Percentiles rank a stretch among this genome's conserved stretches.
phyloP scores from a whole-genome alignment of 2,888 invertebrate genomes.

The Monoplex corrugatus region DNA sequence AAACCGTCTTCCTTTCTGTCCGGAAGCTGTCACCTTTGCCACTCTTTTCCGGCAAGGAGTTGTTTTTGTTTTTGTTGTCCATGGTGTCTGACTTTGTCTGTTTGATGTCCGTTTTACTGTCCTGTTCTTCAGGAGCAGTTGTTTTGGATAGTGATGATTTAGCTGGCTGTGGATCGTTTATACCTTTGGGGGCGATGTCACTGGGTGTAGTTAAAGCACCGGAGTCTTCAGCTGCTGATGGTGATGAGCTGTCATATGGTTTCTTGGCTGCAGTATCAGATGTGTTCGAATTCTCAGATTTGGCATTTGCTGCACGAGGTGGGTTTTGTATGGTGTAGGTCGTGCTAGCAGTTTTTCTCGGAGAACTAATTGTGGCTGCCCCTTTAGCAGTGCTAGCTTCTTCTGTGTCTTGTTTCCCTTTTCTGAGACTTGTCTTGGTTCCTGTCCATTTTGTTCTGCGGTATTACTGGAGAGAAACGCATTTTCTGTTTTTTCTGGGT shows the following conservation, averaged over 20 bases:
- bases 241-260: not conserved
- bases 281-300: slow-evolving; percentile 42
- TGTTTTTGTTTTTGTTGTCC: not conserved
- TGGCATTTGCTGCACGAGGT: not conserved
- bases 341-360: too few relatives aligned
- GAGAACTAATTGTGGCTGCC: too few relatives aligned
- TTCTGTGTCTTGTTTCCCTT: not conserved
- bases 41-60: not conserved
- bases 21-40: not conserved
- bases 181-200: not conserved
- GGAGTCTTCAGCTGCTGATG: not conserved
- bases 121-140: not conserved
- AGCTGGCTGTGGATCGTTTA: not conserved
- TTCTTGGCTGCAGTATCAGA: not conserved
- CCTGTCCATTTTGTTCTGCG: not conserved
- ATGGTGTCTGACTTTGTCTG: not conserved
- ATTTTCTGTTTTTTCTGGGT: not conserved
- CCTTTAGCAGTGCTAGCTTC: not conserved
- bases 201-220: not conserved
- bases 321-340: not conserved
- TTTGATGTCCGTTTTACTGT: not conserved
- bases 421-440: not conserved
- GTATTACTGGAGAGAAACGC: not conserved
- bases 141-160: not conserved
- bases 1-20: not conserved